Percentiles rank a stretch among this genome's conserved stretches.
Conservation (phyloP, 2,113 vertebrate genomes). For the Nycticryphes semicollaris region DNA sequence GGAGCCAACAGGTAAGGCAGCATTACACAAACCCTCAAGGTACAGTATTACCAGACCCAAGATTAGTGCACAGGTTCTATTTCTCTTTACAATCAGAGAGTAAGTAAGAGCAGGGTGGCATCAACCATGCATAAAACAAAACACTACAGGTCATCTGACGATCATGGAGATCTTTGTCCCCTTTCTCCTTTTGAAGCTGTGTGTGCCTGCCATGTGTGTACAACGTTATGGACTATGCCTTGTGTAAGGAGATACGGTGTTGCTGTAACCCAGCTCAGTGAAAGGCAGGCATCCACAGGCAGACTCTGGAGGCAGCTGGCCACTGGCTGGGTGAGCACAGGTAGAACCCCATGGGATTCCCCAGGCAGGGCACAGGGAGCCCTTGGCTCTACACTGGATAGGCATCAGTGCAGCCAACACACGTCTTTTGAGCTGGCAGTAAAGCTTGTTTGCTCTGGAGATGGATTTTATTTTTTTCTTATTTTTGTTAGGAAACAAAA, state of each 20-base stretch:
- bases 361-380: neutral
- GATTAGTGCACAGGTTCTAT: neutral
- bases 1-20: neutral
- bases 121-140: neutral
- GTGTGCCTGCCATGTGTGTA: neutral
- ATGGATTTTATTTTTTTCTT: neutral
- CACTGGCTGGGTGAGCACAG: neutral
- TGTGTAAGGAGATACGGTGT: neutral
- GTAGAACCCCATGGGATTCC: neutral
- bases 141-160: neutral
- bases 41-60: neutral
- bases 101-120: neutral
- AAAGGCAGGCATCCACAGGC: neutral
- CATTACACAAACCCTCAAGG: neutral
- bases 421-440: neutral
- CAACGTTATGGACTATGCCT: neutral
- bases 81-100: neutral
- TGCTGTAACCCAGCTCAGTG: neutral
- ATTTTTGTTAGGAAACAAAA: constrained; percentile 22
- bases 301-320: neutral
- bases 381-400: neutral
- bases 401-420: neutral
- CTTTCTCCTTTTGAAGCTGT: neutral
- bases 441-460: constrained; percentile 6
- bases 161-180: neutral